Conservation (phyloP, 2,797 vertebrate species). For the Melanitta fusca region DNA sequence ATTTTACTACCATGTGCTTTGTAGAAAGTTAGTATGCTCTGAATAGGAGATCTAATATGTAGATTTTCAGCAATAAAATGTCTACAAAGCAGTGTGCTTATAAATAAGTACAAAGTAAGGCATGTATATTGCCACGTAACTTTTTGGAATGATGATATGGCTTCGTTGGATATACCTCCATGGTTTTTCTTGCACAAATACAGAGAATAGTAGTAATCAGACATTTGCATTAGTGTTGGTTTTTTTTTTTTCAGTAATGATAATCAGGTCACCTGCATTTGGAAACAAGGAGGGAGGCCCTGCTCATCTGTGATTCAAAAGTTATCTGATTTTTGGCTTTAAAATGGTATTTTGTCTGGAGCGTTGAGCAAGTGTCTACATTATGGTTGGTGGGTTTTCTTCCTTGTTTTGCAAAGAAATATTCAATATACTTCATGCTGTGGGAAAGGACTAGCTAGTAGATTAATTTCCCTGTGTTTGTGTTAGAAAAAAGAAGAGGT, state of each 20-base stretch:
- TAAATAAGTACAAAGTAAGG: background rate
- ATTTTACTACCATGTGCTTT: background rate
- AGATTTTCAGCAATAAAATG: background rate
- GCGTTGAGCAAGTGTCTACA: background rate
- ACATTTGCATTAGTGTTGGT: background rate
- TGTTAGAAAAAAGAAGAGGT: background rate
- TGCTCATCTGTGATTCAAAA: background rate
- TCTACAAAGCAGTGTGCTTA: background rate
- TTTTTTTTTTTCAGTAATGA: background rate
- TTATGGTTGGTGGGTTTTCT: background rate
- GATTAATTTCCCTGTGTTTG: constrained; percentile 8
- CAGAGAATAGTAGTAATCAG: background rate
- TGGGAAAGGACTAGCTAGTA: background rate
- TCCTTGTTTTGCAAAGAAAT: background rate
- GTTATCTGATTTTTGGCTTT: background rate
- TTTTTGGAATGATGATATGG: background rate
- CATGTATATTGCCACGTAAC: background rate
- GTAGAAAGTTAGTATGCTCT: background rate
- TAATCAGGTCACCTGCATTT: background rate
- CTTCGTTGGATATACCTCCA: background rate
- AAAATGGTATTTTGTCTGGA: background rate
- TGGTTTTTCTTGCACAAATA: background rate
- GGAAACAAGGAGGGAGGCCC: background rate
- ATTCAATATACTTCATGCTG: background rate
- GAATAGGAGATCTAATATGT: background rate